These are phyloP conservation scores for Aurelia sp. DNA, from an alignment of 30 jellyfish, hydroid and myxozoan species.

Conservation along the genomic window DNA sequence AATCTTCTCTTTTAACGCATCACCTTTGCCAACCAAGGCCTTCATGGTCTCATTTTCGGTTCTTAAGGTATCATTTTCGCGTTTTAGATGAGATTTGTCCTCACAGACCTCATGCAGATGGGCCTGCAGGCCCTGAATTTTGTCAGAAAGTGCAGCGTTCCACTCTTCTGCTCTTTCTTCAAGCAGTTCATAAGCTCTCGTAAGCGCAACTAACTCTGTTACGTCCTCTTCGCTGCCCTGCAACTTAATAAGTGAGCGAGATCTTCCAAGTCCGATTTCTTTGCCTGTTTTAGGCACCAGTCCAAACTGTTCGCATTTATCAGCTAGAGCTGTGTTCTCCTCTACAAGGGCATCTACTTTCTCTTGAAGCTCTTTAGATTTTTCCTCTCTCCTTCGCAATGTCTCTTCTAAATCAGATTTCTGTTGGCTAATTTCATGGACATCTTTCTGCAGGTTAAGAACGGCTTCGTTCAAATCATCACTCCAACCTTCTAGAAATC, in stretches of 20 bases:
- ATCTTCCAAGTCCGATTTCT: background rate
- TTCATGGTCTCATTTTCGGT: conserved; percentile 21
- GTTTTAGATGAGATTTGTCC: background rate
- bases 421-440: background rate
- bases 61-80: background rate
- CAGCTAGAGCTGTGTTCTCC: background rate
- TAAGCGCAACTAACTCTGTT: conserved; percentile 8
- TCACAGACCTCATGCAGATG: background rate
- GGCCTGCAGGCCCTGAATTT: conserved; percentile 16
- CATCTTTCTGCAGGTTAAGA: conserved; percentile 13
- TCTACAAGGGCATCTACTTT: background rate
- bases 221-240: background rate
- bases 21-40: conserved; percentile 22
- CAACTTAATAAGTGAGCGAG: background rate
- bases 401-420: conserved; percentile 5
- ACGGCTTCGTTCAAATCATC: conserved; percentile 34
- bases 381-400: background rate
- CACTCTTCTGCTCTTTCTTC: conserved; percentile 41
- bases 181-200: conserved; percentile 3
- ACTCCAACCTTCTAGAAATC: conserved; percentile 29
- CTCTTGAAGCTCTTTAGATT: background rate
- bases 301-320: background rate
- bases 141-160: conserved; percentile 20
- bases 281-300: background rate
- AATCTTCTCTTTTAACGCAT: conserved; percentile 20